Evolutionary conservation across 2,888 invertebrate species (phyloP).

Genomic region (Ypsolopha scabrella): DNA sequence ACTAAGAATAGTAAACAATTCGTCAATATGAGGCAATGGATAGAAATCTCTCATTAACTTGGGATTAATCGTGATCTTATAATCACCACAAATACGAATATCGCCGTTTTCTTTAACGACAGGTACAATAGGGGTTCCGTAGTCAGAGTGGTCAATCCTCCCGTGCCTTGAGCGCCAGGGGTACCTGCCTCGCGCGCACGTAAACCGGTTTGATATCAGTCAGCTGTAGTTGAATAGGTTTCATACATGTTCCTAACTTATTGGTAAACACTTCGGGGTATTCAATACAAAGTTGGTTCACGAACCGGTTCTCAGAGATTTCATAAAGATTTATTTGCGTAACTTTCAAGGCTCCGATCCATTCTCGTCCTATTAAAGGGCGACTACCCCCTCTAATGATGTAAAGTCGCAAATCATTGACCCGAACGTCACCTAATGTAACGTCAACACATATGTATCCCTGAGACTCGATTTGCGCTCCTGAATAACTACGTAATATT

Average conservation of each 20-base stretch:
- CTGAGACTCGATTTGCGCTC: not conserved
- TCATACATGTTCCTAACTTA: not conserved
- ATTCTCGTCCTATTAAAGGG: not conserved
- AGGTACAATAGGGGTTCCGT: too few relatives aligned
- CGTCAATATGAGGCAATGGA: not conserved
- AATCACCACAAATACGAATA: not conserved
- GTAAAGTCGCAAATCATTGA: not conserved
- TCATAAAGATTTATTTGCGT: constrained; percentile 3
- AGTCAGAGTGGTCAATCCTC: too few relatives aligned
- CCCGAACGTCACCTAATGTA: not conserved
- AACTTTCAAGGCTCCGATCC: constrained; percentile 5
- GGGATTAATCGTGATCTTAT: too few relatives aligned
- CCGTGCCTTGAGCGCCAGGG: not conserved
- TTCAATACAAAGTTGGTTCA: constrained; percentile 3
- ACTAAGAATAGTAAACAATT: not conserved
- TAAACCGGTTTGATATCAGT: not conserved
- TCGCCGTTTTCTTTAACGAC: too few relatives aligned
- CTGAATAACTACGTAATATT: not conserved
- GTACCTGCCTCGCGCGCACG: not conserved
- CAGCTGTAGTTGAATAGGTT: not conserved
- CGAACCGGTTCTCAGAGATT: not conserved
- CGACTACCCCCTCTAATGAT: constrained; percentile 4
- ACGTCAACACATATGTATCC: not conserved
- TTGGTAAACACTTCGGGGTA: not conserved
- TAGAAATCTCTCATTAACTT: too few relatives aligned